Percentiles rank a stretch among this genome's conserved stretches.
Evolutionary conservation across 2,888 invertebrate species (phyloP).

Genomic region (Volucella inanis): DNA sequence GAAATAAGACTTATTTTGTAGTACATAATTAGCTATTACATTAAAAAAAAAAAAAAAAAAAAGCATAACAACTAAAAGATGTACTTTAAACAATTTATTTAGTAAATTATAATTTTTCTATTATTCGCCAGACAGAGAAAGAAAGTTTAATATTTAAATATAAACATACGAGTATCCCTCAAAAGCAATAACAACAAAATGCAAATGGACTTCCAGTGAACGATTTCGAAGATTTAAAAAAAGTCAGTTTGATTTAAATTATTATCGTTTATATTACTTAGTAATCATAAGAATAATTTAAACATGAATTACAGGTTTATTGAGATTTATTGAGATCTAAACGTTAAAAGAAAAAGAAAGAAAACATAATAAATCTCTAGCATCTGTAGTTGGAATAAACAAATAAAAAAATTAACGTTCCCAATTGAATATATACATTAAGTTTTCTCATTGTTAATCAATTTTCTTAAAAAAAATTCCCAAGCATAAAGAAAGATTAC

Average conservation of each 20-base stretch:
- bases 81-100: constrained; percentile 61
- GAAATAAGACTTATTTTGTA: constrained; percentile 69
- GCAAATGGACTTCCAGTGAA: constrained; percentile 81
- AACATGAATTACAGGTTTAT: constrained; percentile 11
- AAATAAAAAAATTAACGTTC: constrained; percentile 7
- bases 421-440: not conserved
- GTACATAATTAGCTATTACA: constrained; percentile 29
- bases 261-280: constrained; percentile 29
- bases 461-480: constrained; percentile 6
- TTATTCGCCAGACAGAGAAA: constrained; percentile 24
- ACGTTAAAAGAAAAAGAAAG: not conserved
- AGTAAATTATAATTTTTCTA: constrained; percentile 43
- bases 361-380: constrained; percentile 4
- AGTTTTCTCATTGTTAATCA: constrained; percentile 12
- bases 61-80: not conserved
- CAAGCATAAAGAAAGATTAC: constrained; percentile 38
- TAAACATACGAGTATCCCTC: constrained; percentile 14
- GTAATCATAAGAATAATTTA: constrained; percentile 13
- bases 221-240: constrained; percentile 78
- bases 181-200: constrained; percentile 76
- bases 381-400: not conserved
- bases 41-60: not conserved
- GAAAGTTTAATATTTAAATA: constrained; percentile 11
- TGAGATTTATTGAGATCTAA: constrained; percentile 39
- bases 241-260: constrained; percentile 66